Evolutionary conservation across 2,797 vertebrate species (phyloP), one percentile per base, ranked within the genome.

Genomic region (Pseudochaenichthys georgianus): DNA sequence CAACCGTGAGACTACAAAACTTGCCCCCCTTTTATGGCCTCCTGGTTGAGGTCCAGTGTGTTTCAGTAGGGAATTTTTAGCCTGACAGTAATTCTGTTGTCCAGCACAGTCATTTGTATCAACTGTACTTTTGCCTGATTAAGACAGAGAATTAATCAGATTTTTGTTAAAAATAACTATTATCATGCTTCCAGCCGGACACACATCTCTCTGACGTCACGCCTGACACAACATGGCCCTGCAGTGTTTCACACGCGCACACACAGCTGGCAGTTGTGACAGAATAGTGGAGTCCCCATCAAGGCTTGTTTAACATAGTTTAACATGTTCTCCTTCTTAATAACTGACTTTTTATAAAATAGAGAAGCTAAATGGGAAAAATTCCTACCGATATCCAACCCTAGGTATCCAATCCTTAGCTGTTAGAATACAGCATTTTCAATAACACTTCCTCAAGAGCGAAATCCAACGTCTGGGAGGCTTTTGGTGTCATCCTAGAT

Each of bases 11-110:
- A 19, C 52, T 64, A 43, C 13, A 48, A 16, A 52, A 61, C 3
- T 8, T 42, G 4, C 69, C 62, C 68, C 57, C 8, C 43, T 59
- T 19, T 53, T 57, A n/a, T 21, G 74, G 70, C 61, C 75, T 73
- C 83, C 61, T 38, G 47, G 54, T 52, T 46, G 19, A 71, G 19
- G 58, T 70, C 65, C 57, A 80, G 34, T 60, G 74, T 73, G 53
- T 78, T 80, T 75, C 68, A 70, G 73, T 47, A 2, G 54, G 73
- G 55, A 70, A 52, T 78, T 72, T 77, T 64, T 21, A 65, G 64
- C 34, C 59, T 42, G 74, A 66, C 58, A 64, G 67, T 67, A n/a
- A 42, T 42, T 77, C 69, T 81, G 47, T 70, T 60, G 60, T 69
- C 42, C 71, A 58, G 34, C 34, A 45, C 59, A 58, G 55, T 31